Base-by-base conservation (phyloP, 2,888 invertebrate genomes). In the Zygogramma bicolorata region DNA sequence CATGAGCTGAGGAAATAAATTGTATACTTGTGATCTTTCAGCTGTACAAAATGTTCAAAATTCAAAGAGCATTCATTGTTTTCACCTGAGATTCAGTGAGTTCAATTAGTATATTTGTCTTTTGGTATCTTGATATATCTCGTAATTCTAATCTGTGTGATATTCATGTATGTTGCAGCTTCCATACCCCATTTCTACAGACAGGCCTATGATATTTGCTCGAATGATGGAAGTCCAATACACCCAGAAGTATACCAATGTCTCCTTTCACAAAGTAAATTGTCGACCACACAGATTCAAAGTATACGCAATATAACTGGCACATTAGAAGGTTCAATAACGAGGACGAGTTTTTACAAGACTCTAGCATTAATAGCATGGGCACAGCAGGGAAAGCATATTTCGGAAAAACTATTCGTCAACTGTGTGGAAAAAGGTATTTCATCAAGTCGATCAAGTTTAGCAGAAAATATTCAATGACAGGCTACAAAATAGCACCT, bases 311-410 rank as follows among this genome's bases (percentile, higher is more conserved):
- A 90, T 72, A 76, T 90, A 65, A 88, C 89, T 7, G 89, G 89
- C 68, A 73, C 70, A 15, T 86, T 88, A 65, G 86, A 88, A 71
- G 89, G 88, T 22, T 85, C 86, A 69, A 84, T 90, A 6, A 88
- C 88, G 22, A 85, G 90, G 74, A 89, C 88, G 29, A 88, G 87
- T 81, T 83, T 91, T 25, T 91, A 90, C 81, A 90, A 90, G 83
- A 89, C 89, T 7, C 84, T 91, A 59, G 90, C 90, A 2, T 84
- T 90, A 57, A 86, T 90, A 53, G 90, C 89, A 2, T 89, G 89
- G 85, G 89, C 90, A 7, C 90, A 91, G 77, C 90, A 90, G 79
- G 90, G 90, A 25, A 90, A 89, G 82, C 86, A 87, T 46, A 88
- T 89, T 4, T 88, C 89, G 25, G 88, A 89, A 61, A 90, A 90